Evolutionary conservation across 2,113 vertebrate species (phyloP), one percentile per base, ranked within the genome.

Genomic region (Paratilapia polleni): DNA sequence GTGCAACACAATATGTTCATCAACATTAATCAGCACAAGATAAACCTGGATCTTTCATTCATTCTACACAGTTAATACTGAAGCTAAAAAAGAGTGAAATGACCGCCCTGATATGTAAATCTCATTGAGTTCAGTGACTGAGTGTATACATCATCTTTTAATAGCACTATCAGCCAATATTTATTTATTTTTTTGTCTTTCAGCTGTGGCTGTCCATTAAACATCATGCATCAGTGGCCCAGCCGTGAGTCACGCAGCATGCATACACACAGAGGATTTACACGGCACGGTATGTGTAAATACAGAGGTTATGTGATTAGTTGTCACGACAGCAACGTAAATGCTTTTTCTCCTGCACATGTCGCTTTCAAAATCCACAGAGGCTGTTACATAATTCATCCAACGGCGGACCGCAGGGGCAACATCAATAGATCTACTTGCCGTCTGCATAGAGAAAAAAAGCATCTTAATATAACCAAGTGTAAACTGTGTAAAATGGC

Each of bases 361-460:
- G 75, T 70, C 57, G 22, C 87, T 82, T 89, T 85, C 64, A 91
- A 82, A 90, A 91, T 80, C 64, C 38, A 68, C 34, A 4, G n/a
- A 91, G 81, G 81, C 66, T 88, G 82, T 92, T 89, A 91, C 91
- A 93, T 93, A 94, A 93, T 90, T 93, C 83, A 93, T 92, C 86
- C 82, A 59, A 83, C 70, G 78, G 74, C 77, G 75, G 87, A 77
- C 59, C 68, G 47, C 68, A 81, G 74, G 81, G 84, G 74, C 88
- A 83, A 83, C 81, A 90, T 92, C 87, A 77, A 91, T 90, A 91
- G 77, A 88, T 87, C 75, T 36, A 68, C 82, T 68, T 19, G 49
- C 76, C 77, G 73, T 88, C 87, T 84, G 70, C 64, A 83, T 49
- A 80, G 59, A 81, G 79, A 47, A 84, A 60, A 38, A 78, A 47